Evolutionary conservation across 2,113 vertebrate species (phyloP).

Genomic region (Dicrurus megarhynchus): DNA sequence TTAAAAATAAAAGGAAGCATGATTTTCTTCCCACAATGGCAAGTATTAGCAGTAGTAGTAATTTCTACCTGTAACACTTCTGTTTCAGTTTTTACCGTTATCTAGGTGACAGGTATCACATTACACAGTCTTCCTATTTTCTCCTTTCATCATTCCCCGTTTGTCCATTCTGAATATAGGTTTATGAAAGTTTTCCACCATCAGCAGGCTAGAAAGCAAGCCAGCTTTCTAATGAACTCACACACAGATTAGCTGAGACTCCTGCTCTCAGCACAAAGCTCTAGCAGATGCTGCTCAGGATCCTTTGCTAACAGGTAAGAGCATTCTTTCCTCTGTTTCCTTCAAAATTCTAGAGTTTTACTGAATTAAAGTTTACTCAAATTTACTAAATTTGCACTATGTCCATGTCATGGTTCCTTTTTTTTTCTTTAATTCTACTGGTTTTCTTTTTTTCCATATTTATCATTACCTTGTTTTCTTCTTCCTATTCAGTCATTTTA

Average conservation of each 20-base stretch:
- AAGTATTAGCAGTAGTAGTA: not conserved
- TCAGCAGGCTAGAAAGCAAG: not conserved
- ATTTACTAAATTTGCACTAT: not conserved
- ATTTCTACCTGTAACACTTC: not conserved
- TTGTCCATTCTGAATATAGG: not conserved
- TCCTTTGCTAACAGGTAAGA: not conserved
- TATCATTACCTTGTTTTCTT: not conserved
- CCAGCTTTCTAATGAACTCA: not conserved
- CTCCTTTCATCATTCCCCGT: not conserved
- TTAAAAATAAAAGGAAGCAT: not conserved
- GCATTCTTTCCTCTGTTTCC: not conserved
- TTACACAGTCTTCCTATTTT: not conserved
- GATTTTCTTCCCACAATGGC: not conserved
- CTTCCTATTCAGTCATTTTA: not conserved
- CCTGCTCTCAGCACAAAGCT: not conserved
- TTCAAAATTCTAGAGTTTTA: not conserved
- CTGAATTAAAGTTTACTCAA: not conserved
- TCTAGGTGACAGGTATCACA: not conserved
- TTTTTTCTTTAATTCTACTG: not conserved
- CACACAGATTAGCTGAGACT: not conserved
- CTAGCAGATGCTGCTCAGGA: not conserved
- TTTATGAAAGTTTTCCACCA: not conserved
- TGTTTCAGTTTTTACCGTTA: not conserved
- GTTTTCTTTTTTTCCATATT: not conserved
- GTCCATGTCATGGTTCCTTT: not conserved